Evolutionary conservation across 2,888 invertebrate species (phyloP), one percentile per base, ranked within the genome.

Genomic region (Griposia aprilina): DNA sequence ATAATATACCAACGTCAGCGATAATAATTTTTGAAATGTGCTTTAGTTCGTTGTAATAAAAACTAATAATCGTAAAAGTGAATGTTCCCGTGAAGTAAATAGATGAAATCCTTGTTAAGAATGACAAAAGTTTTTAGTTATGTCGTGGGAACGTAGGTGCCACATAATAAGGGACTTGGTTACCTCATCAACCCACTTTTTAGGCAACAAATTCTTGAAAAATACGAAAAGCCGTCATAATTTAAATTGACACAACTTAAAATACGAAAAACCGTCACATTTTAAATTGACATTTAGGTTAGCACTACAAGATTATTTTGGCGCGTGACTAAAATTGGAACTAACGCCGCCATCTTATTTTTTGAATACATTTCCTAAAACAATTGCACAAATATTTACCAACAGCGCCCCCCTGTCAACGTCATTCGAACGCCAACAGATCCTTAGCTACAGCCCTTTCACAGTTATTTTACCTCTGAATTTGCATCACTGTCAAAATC

Each of bases 71-170:
- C 57, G 60, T 76, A 72, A 68, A 63, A 73, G 30, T 30, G 36
- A 59, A 62, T 86, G 65, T 74, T 76, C 23, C 76, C 67, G 67
- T 71, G 30, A 59, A 67, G 36, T 74, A 65, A 72, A 69, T 62
- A 69, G n/a, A 63, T 65, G 30, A 55, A 84, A 55, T n/a, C 36
- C 59, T 50, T 59, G 68, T 73, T 59, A 72, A 26, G 59, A 63
- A 83, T 65, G 72, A 55, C n/a, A 55, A 55, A 81, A 79, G 45
- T 80, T 80, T 57, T 26, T 74, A 70, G 48, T 84, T 57, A 67
- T 60, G 17, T 55, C 57, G 5, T 30, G 23, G 59, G 36, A 41
- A 45, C 36, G 68, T 81, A 55, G 62, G 52, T 30, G 17, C 78
- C 13, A 52, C 20, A 65, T 48, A 65, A 60, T 30, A 57, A 66